Evolutionary conservation across 30 jellyfish, hydroid and myxozoan genomes (phyloP).

Genomic region (Phacellophora camtschatica): DNA sequence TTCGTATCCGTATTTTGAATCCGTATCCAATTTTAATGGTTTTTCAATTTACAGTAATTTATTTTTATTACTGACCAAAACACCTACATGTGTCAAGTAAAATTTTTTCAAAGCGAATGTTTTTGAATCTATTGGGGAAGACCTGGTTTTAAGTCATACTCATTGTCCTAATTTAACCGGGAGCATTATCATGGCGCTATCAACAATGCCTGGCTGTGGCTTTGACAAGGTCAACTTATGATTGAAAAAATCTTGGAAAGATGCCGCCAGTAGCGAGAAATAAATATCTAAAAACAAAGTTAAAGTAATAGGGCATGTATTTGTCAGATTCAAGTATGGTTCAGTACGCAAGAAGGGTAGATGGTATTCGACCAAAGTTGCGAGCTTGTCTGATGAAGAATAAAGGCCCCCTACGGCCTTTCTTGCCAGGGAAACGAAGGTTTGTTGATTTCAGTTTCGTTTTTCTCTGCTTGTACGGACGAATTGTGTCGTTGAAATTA

Average conservation of each 20-base stretch:
- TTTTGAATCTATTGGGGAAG: too few relatives aligned
- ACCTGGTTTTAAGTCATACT: background rate
- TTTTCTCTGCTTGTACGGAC: too few relatives aligned
- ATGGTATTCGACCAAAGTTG: constrained; percentile 47
- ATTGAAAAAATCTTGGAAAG: background rate
- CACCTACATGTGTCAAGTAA: background rate
- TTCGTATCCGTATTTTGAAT: too few relatives aligned
- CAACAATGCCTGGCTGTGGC: constrained; percentile 49
- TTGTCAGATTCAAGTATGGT: constrained; percentile 42
- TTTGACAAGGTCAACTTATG: constrained; percentile 6
- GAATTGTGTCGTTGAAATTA: too few relatives aligned
- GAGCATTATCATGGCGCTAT: constrained; percentile 63
- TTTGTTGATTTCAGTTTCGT: too few relatives aligned
- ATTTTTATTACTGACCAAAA: background rate
- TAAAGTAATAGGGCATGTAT: constrained; percentile 53
- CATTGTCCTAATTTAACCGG: background rate
- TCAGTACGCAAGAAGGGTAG: constrained; percentile 46
- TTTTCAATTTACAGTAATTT: too few relatives aligned
- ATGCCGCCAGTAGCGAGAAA: constrained; percentile 9
- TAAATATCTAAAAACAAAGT: background rate
- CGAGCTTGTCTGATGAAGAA: background rate
- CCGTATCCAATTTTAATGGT: too few relatives aligned
- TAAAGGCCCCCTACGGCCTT: constrained; percentile 78
- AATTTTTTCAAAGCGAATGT: background rate
- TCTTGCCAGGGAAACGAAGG: constrained; percentile 65